Conservation (phyloP, 2,797 vertebrate species). For the Sebastes iracundus region DNA sequence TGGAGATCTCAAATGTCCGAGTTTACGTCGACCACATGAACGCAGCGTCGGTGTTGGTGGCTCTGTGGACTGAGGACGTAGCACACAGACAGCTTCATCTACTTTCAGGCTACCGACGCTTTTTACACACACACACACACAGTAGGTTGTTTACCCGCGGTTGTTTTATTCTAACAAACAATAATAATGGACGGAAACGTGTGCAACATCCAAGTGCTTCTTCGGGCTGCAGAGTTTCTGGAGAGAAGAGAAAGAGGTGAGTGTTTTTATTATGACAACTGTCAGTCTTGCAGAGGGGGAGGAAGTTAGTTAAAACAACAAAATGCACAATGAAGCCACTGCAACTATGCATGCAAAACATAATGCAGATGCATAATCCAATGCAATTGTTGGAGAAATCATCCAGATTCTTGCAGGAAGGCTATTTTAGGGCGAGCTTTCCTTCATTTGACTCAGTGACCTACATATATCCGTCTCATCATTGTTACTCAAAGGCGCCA, state of each 20-base stretch:
- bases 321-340: conserved; percentile 33
- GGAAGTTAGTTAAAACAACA: conserved; percentile 62
- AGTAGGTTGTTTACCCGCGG: conserved; percentile 25
- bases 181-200: conserved; percentile 85
- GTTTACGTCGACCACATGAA: conserved; percentile 19
- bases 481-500: conserved; percentile 87
- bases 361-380: accelerated
- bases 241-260: conserved; percentile 90
- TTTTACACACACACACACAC: background rate
- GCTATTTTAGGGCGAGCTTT: conserved; percentile 17
- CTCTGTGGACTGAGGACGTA: conserved; percentile 49
- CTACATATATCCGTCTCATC: conserved; percentile 82
- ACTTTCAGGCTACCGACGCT: conserved; percentile 23
- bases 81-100: conserved; percentile 47
- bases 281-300: conserved; percentile 27
- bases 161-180: conserved; percentile 1
- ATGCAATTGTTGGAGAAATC: background rate
- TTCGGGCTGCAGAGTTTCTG: conserved; percentile 93
- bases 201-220: conserved; percentile 93
- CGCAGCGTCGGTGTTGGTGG: conserved; percentile 8
- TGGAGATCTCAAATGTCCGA: background rate
- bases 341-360: background rate
- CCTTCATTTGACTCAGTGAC: conserved; percentile 78
- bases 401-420: accelerated
- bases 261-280: conserved; percentile 44